These are phyloP conservation scores for Saccostrea glomerata DNA, from an alignment of 1,140 invertebrate genomes.

Conservation along the genomic window DNA sequence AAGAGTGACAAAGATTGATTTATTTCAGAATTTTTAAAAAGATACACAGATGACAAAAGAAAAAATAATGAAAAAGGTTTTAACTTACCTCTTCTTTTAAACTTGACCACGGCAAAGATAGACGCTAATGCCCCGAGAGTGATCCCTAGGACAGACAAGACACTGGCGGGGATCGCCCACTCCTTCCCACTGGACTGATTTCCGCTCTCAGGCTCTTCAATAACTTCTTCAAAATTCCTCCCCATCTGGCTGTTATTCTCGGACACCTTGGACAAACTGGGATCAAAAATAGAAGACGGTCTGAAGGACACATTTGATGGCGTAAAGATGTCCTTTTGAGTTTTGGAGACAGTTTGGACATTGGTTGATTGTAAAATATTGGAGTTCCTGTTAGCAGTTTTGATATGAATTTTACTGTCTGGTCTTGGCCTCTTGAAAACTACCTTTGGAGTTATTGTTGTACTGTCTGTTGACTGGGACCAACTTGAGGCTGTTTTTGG, in stretches of 20 bases:
- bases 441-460: too few relatives aligned
- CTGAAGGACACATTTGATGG: too few relatives aligned
- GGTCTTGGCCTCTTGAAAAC: too few relatives aligned
- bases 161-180: not conserved
- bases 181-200: not conserved
- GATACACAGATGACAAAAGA: not conserved
- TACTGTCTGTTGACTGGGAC: too few relatives aligned
- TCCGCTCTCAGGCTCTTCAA: not conserved
- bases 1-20: not conserved
- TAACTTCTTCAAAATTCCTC: not conserved
- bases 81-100: not conserved
- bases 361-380: too few relatives aligned
- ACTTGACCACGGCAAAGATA: not conserved
- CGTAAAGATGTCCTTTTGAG: too few relatives aligned
- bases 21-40: not conserved
- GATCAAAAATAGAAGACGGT: not conserved
- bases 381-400: too few relatives aligned
- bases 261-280: not conserved
- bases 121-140: not conserved
- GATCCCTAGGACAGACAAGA: not conserved
- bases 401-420: too few relatives aligned
- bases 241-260: not conserved
- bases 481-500: too few relatives aligned
- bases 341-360: too few relatives aligned
- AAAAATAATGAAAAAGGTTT: not conserved